Evolutionary conservation across 2,113 vertebrate species (phyloP).

Genomic region (Macroglossus sobrinus): DNA sequence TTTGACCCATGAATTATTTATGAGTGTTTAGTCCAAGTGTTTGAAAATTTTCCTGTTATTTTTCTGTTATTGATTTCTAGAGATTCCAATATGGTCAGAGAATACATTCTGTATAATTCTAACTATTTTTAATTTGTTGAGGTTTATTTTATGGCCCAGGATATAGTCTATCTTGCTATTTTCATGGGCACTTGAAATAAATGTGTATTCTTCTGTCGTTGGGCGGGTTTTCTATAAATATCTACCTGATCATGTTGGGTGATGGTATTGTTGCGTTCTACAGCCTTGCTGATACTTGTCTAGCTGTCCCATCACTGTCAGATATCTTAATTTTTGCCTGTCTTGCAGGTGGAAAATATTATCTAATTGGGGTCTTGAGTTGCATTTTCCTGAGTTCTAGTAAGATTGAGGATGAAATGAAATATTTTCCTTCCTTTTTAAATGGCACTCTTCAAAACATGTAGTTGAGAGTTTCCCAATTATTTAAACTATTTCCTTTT

Average conservation of each 20-base stretch:
- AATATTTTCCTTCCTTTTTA: background rate
- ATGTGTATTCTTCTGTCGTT: background rate
- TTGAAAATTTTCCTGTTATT: background rate
- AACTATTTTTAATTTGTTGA: background rate
- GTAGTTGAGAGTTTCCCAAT: background rate
- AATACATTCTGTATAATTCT: background rate
- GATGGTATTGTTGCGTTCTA: background rate
- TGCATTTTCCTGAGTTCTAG: conserved; percentile 21
- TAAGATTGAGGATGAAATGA: background rate
- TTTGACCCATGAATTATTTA: background rate
- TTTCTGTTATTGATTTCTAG: background rate
- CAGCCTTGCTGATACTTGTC: background rate
- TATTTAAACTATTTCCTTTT: background rate
- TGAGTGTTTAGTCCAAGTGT: background rate
- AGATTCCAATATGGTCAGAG: background rate
- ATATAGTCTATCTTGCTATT: background rate
- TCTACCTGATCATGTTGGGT: background rate
- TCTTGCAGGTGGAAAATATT: background rate
- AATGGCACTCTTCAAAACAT: background rate
- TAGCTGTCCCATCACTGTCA: background rate
- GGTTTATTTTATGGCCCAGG: background rate
- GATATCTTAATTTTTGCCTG: background rate
- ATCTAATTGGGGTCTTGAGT: background rate
- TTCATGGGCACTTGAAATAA: background rate
- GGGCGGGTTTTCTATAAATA: background rate